Base-by-base conservation (phyloP, 2,888 invertebrate species). In the Eurytoma californica region DNA sequence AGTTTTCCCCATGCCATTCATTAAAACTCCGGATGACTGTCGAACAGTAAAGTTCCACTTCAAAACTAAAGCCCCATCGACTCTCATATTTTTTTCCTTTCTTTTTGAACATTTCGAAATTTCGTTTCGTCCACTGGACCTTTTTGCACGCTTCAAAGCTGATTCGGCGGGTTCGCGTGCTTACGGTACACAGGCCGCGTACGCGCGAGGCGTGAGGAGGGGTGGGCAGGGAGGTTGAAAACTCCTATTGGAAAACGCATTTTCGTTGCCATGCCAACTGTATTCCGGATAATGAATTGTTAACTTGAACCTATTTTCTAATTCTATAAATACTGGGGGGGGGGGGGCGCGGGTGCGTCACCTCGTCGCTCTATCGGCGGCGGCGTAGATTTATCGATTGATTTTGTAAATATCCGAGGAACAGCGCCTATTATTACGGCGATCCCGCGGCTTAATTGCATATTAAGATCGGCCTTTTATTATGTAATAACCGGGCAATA, bases 201-300 rank as follows among this genome's bases (percentile, higher is more conserved):
- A 47, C 5, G 47, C 12, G 28, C 14, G 13, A 47, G 2, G 24
- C 53, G 14, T 4, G 53, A 4, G n/a, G 18, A 14, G 51, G 51
- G 5, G 24, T 20, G 1, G 14, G 18, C 13, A 3, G 7, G 47
- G 14, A 16, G 24, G 63, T 20, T 53, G 61, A 18, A 47, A 39
- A 18, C 47, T 47, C 57, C 63, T 70, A 79, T 73, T 57, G 73
- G 69, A 74, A 73, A 79, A 65, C 58, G 73, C 73, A 69, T 74
- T 79, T 79, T 79, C 79, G 79, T 79, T 74, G 79, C 73, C 79
- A 79, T 74, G 79, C 47, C 79, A 69, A 79, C 79, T 49, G 57
- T 63, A 65, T 79, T 69, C 73, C 47, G 61, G 20, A 51, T 74
- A 74, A 79, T 79, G 73, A 79, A 79, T 74, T 79, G 79, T 69